Evolutionary conservation across 2,113 vertebrate species (phyloP).

Genomic region (human (Homo sapiens)): DNA sequence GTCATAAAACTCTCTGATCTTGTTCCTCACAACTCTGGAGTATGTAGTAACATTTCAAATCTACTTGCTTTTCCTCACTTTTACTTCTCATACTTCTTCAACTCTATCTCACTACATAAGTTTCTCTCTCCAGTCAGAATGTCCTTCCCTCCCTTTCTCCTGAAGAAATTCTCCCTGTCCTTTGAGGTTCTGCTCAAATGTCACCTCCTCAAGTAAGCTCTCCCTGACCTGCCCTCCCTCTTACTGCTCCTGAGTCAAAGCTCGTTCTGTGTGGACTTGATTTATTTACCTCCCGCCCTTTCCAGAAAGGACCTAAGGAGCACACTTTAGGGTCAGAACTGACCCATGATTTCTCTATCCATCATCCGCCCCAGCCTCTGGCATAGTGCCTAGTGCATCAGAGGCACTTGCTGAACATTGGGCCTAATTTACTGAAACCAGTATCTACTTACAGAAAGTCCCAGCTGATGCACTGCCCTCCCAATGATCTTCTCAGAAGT

Average conservation of each 20-base stretch:
- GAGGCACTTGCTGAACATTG: not conserved
- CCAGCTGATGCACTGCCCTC: slow-evolving; percentile 78
- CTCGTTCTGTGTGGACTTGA: not conserved
- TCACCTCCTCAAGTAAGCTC: not conserved
- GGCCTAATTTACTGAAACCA: not conserved
- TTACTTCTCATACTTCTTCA: not conserved
- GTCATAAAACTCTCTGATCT: not conserved
- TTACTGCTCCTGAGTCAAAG: not conserved
- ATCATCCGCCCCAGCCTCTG: not conserved
- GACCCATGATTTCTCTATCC: not conserved
- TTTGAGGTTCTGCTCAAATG: not conserved
- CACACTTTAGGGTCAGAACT: not conserved
- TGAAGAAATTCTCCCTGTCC: not conserved
- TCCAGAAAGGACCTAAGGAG: not conserved
- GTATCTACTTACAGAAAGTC: slow-evolving; percentile 79
- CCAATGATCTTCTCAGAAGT: slow-evolving; percentile 79
- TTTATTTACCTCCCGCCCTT: not conserved
- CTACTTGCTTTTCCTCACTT: not conserved
- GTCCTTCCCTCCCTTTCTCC: not conserved
- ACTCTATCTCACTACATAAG: not conserved
- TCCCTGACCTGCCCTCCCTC: not conserved
- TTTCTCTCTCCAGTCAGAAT: not conserved
- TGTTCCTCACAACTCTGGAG: not conserved
- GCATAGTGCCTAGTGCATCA: not conserved
- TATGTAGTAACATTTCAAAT: not conserved